A percentile compares a stretch with the other conserved stretches of the same genome.
phyloP scores from a whole-genome alignment of 2,888 invertebrate genomes.

The Drosophila neonasuta region DNA sequence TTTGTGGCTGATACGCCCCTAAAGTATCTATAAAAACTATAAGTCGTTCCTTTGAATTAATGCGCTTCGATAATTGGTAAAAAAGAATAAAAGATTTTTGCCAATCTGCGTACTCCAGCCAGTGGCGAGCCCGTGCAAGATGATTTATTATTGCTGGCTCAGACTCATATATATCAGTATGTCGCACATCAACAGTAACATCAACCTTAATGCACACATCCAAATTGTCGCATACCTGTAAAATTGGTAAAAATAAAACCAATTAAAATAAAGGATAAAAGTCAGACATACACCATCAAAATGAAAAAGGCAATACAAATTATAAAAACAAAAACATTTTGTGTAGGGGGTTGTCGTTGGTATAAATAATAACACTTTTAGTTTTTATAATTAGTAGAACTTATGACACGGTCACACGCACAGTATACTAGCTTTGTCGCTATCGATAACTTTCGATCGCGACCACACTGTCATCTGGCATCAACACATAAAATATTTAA shows the following conservation, averaged over 20 bases:
- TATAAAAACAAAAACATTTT: too few relatives aligned
- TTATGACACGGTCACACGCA: too few relatives aligned
- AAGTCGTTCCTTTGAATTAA: slow-evolving; percentile 36
- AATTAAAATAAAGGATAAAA: too few relatives aligned
- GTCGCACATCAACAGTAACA: slow-evolving; percentile 21
- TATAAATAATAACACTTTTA: too few relatives aligned
- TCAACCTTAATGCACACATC: slow-evolving; percentile 16
- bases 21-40: slow-evolving; percentile 32
- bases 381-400: too few relatives aligned
- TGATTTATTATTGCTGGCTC: slow-evolving; percentile 26
- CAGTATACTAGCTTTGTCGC: too few relatives aligned
- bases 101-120: slow-evolving; percentile 50
- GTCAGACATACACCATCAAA: too few relatives aligned
- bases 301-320: too few relatives aligned
- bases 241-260: neutral
- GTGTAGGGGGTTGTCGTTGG: too few relatives aligned
- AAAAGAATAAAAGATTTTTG: slow-evolving; percentile 36
- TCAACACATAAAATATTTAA: too few relatives aligned
- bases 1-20: slow-evolving; percentile 32
- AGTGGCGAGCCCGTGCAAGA: slow-evolving; percentile 12
- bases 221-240: slow-evolving; percentile 32
- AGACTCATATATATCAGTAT: slow-evolving; percentile 13
- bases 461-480: too few relatives aligned
- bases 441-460: too few relatives aligned
- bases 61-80: slow-evolving; percentile 22